Conservation (phyloP, 2,797 vertebrate species). For the Gobio occitaniae region DNA sequence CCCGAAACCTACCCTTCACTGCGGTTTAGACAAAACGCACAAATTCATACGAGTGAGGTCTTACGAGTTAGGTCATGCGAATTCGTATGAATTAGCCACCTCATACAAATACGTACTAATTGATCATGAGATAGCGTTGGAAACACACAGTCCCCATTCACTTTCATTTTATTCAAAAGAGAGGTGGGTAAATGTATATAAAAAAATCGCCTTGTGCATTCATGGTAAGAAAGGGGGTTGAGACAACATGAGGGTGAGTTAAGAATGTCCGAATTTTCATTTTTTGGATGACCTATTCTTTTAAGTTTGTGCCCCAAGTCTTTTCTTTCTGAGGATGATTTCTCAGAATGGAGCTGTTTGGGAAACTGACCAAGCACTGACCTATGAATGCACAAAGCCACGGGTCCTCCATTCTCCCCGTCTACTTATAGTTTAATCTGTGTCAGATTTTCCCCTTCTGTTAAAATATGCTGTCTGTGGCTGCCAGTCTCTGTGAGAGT, state of each 20-base stretch:
- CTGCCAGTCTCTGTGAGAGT: constrained; percentile 81
- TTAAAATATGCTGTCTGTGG: constrained; percentile 84
- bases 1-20: too few species aligned
- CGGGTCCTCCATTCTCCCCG: constrained; percentile 60
- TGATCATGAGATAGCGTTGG: too few species aligned
- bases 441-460: constrained; percentile 80
- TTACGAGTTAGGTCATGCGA: too few species aligned
- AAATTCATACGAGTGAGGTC: too few species aligned
- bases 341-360: constrained; percentile 69
- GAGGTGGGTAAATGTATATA: neutral
- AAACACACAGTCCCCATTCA: neutral
- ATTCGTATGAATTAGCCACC: too few species aligned
- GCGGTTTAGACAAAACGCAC: too few species aligned
- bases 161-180: neutral
- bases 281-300: neutral
- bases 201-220: neutral
- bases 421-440: constrained; percentile 71
- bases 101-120: too few species aligned
- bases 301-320: neutral
- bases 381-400: constrained; percentile 74
- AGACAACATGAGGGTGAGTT: neutral
- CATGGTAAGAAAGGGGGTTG: neutral
- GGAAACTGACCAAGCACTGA: constrained; percentile 76
- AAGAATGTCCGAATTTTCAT: neutral
- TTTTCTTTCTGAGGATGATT: constrained; percentile 42